Percentiles rank a stretch among this genome's conserved stretches.
phyloP scores from a whole-genome alignment of 2,888 invertebrate species.

The Vesta saturnalis region DNA sequence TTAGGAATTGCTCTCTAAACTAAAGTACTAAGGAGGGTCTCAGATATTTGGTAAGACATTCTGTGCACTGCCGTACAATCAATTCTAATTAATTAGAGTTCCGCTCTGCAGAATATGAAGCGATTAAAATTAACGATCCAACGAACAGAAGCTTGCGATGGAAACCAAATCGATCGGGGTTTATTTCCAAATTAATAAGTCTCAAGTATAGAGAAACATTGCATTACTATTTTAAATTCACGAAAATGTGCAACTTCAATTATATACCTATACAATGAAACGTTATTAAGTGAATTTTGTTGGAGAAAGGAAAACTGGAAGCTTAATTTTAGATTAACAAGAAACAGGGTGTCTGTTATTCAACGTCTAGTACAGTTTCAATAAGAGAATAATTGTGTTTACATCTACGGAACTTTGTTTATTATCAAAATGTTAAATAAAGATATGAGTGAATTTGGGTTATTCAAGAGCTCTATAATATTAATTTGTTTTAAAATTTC shows the following conservation, averaged over 20 bases:
- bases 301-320: background rate
- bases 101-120: conserved; percentile 32
- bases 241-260: background rate
- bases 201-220: background rate
- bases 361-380: too few relatives aligned
- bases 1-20: too few relatives aligned
- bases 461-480: too few relatives aligned
- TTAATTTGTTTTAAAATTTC: too few relatives aligned
- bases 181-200: conserved; percentile 32
- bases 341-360: background rate
- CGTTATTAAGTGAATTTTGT: background rate
- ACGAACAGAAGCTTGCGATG: conserved; percentile 34
- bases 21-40: too few relatives aligned
- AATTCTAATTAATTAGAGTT: conserved; percentile 36
- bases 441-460: too few relatives aligned
- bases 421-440: too few relatives aligned
- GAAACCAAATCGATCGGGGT: conserved; percentile 26
- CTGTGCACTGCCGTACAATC: conserved; percentile 18
- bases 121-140: conserved; percentile 38
- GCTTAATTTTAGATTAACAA: background rate
- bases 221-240: background rate
- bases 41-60: background rate
- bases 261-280: background rate
- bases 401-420: too few relatives aligned
- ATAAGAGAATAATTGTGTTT: too few relatives aligned